A percentile compares a stretch with the other conserved stretches of the same genome.
Evolutionary conservation across 1,140 invertebrate genomes (phyloP).

Genomic region (Neuroterus valhalla): DNA sequence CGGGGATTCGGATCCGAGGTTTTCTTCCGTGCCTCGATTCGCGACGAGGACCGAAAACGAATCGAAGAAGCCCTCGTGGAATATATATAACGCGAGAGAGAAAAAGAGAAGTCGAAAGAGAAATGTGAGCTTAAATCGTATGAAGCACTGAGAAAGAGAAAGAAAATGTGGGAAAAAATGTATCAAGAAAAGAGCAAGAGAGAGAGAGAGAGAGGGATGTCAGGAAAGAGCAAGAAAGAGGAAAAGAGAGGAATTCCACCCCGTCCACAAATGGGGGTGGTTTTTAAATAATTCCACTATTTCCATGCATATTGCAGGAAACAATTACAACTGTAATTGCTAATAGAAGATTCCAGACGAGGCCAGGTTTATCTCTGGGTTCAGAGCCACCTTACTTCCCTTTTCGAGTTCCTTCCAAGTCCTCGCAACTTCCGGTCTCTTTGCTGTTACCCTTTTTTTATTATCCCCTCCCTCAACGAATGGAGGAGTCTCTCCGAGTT

Average conservation of each 20-base stretch:
- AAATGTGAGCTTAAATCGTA: constrained; percentile 49
- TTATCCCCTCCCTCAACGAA: constrained; percentile 48
- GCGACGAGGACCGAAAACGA: constrained; percentile 39
- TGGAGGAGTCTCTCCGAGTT: constrained; percentile 46
- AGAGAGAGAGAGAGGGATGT: too few relatives aligned
- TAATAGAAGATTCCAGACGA: constrained; percentile 76
- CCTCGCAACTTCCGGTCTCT: constrained; percentile 33
- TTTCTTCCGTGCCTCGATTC: constrained; percentile 49
- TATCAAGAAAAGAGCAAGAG: constrained; percentile 35
- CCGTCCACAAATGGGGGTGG: constrained; percentile 57
- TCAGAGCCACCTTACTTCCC: constrained; percentile 57
- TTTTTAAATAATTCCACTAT: constrained; percentile 76
- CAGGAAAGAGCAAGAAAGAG: too few relatives aligned
- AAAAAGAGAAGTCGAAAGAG: constrained; percentile 36
- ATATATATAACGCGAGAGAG: constrained; percentile 31
- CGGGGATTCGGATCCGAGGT: constrained; percentile 53
- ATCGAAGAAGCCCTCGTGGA: constrained; percentile 33
- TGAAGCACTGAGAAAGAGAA: constrained; percentile 44
- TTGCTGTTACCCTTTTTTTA: constrained; percentile 2
- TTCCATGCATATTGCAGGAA: constrained; percentile 76
- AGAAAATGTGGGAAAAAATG: constrained; percentile 28
- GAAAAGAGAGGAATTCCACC: constrained; percentile 44
- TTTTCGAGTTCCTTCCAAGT: constrained; percentile 47
- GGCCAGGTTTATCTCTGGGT: constrained; percentile 72
- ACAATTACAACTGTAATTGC: constrained; percentile 76